Evolutionary conservation across 1,140 invertebrate species (phyloP).

Genomic region (Cotesia glomerata): DNA sequence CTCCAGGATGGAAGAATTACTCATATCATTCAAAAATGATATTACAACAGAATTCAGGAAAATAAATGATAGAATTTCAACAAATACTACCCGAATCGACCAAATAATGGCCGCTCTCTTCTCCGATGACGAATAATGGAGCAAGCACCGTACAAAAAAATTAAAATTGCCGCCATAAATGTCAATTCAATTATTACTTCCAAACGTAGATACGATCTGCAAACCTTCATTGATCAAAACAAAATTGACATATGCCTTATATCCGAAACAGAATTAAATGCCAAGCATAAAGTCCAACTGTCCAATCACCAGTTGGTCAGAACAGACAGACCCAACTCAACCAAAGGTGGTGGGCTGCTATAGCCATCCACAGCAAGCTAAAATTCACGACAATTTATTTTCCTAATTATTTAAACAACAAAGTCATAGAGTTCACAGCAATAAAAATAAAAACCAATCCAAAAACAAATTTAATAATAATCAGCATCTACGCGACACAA

Average conservation of each 20-base stretch:
- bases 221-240: neutral
- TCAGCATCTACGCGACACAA: constrained; percentile 13
- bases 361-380: constrained; percentile 10
- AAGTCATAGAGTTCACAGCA: neutral
- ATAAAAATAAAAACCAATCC: constrained; percentile 1
- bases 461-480: neutral
- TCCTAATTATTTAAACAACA: neutral
- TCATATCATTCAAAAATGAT: too few species aligned
- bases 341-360: constrained; percentile 22
- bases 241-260: constrained; percentile 3
- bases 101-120: too few species aligned
- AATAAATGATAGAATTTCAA: too few species aligned
- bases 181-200: constrained; percentile 27
- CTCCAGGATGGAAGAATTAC: too few species aligned
- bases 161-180: constrained; percentile 27
- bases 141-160: neutral
- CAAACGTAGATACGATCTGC: constrained; percentile 8
- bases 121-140: too few species aligned
- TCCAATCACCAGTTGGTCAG: constrained; percentile 9
- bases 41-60: too few species aligned
- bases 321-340: constrained; percentile 24
- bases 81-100: too few species aligned
- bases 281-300: constrained; percentile 12
- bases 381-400: neutral
- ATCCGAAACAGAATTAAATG: constrained; percentile 27